Evolutionary conservation across 2,113 vertebrate genomes (phyloP).

Genomic region (Centrocercus urophasianus): DNA sequence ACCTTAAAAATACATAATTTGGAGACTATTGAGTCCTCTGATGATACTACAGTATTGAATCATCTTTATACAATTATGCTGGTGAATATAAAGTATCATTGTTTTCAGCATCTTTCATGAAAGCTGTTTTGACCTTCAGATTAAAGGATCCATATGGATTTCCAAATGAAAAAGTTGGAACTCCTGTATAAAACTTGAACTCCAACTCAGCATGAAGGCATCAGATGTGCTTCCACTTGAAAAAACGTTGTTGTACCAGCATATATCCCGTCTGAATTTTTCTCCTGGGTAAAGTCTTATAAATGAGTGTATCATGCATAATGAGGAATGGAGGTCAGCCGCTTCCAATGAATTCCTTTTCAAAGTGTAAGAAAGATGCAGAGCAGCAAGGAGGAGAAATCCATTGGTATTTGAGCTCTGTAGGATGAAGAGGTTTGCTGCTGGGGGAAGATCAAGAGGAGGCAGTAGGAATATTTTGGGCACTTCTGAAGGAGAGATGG

Average conservation of each 20-base stretch:
- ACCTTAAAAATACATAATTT: slow-evolving; percentile 41
- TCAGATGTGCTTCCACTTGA: slow-evolving; percentile 53
- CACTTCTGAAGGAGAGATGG: slow-evolving; percentile 82
- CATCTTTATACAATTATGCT: slow-evolving; percentile 44
- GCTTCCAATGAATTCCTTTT: slow-evolving; percentile 68
- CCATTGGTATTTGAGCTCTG: slow-evolving; percentile 75
- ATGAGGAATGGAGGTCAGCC: slow-evolving; percentile 66
- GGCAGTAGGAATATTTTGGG: slow-evolving; percentile 81
- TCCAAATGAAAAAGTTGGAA: slow-evolving; percentile 54
- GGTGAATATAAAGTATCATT: slow-evolving; percentile 45
- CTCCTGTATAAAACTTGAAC: slow-evolving; percentile 56
- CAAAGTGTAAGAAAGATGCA: slow-evolving; percentile 60
- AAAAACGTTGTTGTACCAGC: slow-evolving; percentile 46
- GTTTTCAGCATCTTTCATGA: slow-evolving; percentile 53
- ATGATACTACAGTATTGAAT: slow-evolving; percentile 26
- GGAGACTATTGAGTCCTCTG: slow-evolving; percentile 16
- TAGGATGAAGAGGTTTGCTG: slow-evolving; percentile 73
- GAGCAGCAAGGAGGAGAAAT: slow-evolving; percentile 64
- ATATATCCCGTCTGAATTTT: slow-evolving; percentile 47
- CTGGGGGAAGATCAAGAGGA: slow-evolving; percentile 82
- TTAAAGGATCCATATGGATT: slow-evolving; percentile 63
- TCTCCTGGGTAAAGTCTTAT: slow-evolving; percentile 59
- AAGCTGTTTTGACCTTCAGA: slow-evolving; percentile 54
- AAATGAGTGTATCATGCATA: slow-evolving; percentile 57
- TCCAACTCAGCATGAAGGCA: background rate